Conservation (phyloP, 1,140 invertebrate genomes). For the Bombus terrestris region DNA sequence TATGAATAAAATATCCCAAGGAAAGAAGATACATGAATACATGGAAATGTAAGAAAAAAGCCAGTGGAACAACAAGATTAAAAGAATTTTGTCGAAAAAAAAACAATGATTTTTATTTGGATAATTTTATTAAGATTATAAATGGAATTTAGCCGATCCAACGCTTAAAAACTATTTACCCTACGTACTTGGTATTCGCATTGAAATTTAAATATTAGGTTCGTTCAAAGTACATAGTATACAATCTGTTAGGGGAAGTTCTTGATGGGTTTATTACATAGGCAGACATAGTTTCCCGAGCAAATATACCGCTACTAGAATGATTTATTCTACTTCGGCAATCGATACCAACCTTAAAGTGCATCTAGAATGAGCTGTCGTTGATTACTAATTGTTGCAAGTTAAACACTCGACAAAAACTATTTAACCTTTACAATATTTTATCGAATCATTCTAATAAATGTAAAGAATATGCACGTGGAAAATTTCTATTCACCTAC, state of each 20-base stretch:
- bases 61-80: background rate
- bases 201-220: slow-evolving; percentile 34
- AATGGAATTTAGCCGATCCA: background rate
- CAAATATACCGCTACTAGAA: slow-evolving; percentile 30
- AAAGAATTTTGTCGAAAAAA: background rate
- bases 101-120: background rate
- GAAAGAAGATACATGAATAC: background rate
- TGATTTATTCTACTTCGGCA: slow-evolving; percentile 25
- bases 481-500: background rate
- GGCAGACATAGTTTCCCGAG: slow-evolving; percentile 21
- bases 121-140: background rate
- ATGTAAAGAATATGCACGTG: background rate
- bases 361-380: slow-evolving; percentile 14
- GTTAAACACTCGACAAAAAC: slow-evolving; percentile 11
- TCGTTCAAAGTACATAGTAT: background rate
- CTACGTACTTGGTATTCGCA: background rate
- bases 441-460: background rate
- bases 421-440: background rate
- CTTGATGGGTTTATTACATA: slow-evolving; percentile 45
- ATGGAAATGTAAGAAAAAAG: background rate
- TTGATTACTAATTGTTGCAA: slow-evolving; percentile 13
- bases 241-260: slow-evolving; percentile 24
- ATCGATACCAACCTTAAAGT: slow-evolving; percentile 31
- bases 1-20: background rate
- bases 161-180: slow-evolving; percentile 3